phyloP scores from a whole-genome alignment of 2,113 vertebrate genomes.

The Sinocyclocheilus anshuiensis region DNA sequence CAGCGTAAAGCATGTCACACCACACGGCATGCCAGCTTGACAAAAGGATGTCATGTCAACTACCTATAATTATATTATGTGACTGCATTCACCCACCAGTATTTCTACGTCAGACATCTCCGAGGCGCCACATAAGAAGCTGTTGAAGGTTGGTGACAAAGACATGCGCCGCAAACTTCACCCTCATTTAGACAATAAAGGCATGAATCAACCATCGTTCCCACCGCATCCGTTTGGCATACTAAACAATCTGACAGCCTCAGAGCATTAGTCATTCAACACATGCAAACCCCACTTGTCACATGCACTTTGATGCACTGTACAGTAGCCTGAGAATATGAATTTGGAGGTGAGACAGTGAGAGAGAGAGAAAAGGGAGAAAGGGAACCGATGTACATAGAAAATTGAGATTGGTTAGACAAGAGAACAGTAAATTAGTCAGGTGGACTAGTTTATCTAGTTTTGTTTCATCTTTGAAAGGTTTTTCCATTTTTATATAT shows the following conservation, averaged over 20 bases:
- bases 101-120: neutral
- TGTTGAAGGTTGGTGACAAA: slow-evolving; percentile 14
- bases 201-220: slow-evolving; percentile 33
- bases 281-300: slow-evolving; percentile 59
- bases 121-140: neutral
- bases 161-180: slow-evolving; percentile 22
- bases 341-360: slow-evolving; percentile 21
- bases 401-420: neutral
- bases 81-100: neutral
- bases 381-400: neutral
- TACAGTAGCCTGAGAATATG: slow-evolving; percentile 32
- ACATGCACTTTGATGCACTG: slow-evolving; percentile 60
- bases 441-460: neutral
- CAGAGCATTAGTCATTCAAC: slow-evolving; percentile 60
- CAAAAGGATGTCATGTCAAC: slow-evolving; percentile 6
- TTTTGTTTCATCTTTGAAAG: neutral
- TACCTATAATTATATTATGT: slow-evolving; percentile 10
- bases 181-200: slow-evolving; percentile 28
- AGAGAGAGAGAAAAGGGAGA: neutral
- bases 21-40: neutral
- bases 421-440: neutral
- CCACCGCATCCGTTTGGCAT: slow-evolving; percentile 13
- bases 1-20: neutral
- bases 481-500: too few relatives aligned
- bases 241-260: slow-evolving; percentile 40